phyloP scores from a whole-genome alignment of 2,797 vertebrate species.

The Danio choprae region DNA sequence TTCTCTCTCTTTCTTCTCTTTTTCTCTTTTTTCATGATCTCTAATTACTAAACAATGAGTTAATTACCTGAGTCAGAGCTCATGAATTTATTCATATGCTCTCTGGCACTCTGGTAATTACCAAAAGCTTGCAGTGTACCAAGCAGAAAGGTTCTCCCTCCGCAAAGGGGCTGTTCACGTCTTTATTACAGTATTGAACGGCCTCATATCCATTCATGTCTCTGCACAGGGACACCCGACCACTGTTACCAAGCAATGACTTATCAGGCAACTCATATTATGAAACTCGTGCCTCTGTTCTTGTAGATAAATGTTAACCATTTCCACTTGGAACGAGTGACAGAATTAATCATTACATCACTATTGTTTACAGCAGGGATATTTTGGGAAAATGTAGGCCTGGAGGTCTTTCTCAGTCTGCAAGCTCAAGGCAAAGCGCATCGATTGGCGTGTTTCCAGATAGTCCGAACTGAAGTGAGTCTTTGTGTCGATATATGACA shows the following conservation, averaged over 20 bases:
- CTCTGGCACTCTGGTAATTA: slow-evolving; percentile 54
- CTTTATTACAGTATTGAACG: slow-evolving; percentile 38
- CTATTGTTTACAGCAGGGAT: slow-evolving; percentile 7
- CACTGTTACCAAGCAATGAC: slow-evolving; percentile 1
- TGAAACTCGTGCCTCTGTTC: slow-evolving; percentile 19
- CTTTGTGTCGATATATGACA: slow-evolving; percentile 46
- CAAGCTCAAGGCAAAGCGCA: slow-evolving; percentile 30
- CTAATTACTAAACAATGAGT: slow-evolving; percentile 64
- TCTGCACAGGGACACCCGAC: slow-evolving; percentile 1
- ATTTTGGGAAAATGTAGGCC: slow-evolving; percentile 1
- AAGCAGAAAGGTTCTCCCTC: slow-evolving; percentile 44
- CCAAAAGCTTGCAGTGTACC: slow-evolving; percentile 52
- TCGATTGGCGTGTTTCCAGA: slow-evolving; percentile 52
- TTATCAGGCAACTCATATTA: neutral
- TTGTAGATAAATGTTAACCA: slow-evolving; percentile 27
- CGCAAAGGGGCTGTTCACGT: slow-evolving; percentile 53
- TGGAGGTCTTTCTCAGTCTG: slow-evolving; percentile 25
- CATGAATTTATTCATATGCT: slow-evolving; percentile 61
- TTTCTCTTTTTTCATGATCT: slow-evolving; percentile 37
- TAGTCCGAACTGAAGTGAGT: slow-evolving; percentile 32
- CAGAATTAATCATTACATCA: slow-evolving; percentile 22
- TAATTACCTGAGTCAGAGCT: slow-evolving; percentile 63
- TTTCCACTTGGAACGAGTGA: neutral
- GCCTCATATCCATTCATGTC: slow-evolving; percentile 31
- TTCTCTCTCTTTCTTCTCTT: slow-evolving; percentile 24